These are phyloP conservation scores for Leptopterna dolabrata DNA, from an alignment of 2,888 invertebrate genomes.

Conservation along the genomic window DNA sequence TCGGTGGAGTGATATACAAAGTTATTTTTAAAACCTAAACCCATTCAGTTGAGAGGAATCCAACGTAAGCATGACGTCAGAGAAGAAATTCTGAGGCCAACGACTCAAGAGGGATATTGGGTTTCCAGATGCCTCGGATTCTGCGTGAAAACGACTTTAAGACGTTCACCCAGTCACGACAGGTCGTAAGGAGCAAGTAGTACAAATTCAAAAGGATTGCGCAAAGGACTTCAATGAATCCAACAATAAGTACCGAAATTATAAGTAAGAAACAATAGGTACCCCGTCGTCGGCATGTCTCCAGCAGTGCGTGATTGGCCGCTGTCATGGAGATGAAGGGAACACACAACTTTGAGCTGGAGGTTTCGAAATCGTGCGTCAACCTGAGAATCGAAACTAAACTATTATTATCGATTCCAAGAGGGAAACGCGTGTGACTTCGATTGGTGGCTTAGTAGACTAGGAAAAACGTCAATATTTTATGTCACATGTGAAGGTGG, in stretches of 20 bases:
- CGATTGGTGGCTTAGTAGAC: no score
- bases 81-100: neutral
- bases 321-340: neutral
- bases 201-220: neutral
- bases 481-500: no score
- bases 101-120: neutral
- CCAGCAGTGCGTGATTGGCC: neutral
- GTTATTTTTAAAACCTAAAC: neutral
- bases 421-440: neutral
- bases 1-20: neutral
- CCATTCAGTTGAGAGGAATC: slow-evolving; percentile 9
- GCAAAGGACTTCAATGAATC: no score
- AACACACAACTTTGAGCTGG: neutral
- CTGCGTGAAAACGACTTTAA: no score
- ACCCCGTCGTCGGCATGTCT: neutral
- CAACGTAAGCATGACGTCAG: neutral
- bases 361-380: neutral
- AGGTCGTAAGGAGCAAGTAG: neutral
- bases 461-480: no score
- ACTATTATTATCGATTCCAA: neutral
- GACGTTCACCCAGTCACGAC: neutral
- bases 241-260: no score
- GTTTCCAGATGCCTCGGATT: neutral
- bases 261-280: no score
- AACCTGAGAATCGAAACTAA: neutral